phyloP scores from a whole-genome alignment of 2,113 vertebrate genomes.

The Sus scrofa region DNA sequence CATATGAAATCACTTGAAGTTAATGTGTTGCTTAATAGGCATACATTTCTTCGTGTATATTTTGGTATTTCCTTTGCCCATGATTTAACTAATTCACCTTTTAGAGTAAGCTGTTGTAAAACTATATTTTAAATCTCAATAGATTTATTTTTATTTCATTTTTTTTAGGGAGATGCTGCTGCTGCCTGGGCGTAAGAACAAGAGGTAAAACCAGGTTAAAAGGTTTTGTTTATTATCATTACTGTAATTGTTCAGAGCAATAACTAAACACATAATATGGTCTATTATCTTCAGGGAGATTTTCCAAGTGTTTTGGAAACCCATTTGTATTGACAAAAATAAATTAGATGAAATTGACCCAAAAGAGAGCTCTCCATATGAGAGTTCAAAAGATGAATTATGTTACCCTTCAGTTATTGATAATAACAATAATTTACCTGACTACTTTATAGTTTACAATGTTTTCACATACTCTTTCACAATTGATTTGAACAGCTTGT shows the following conservation, averaged over 20 bases:
- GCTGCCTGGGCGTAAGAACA: not conserved
- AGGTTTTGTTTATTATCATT: constrained; percentile 23
- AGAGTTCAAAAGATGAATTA: constrained; percentile 60
- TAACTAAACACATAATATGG: constrained; percentile 29
- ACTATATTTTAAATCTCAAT: constrained; percentile 46
- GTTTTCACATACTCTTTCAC: constrained; percentile 28
- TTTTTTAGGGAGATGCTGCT: not conserved
- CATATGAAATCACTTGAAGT: constrained; percentile 79
- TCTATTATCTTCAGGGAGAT: constrained; percentile 40
- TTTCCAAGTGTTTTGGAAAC: constrained; percentile 64
- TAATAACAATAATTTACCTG: constrained; percentile 66
- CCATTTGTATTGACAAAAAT: constrained; percentile 61
- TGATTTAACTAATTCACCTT: constrained; percentile 64
- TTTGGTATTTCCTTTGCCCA: constrained; percentile 63
- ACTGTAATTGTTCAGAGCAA: constrained; percentile 45
- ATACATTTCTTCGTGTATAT: constrained; percentile 69
- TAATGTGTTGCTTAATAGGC: constrained; percentile 78
- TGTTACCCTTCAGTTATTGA: constrained; percentile 52
- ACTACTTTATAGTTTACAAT: constrained; percentile 32
- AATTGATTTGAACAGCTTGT: constrained; percentile 1
- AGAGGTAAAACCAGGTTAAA: constrained; percentile 4
- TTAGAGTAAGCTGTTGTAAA: constrained; percentile 55
- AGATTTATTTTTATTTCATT: not conserved
- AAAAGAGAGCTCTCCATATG: constrained; percentile 49
- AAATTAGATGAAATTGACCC: constrained; percentile 36